Conservation (phyloP, 1,140 invertebrate species). For the Bombus superbus region DNA sequence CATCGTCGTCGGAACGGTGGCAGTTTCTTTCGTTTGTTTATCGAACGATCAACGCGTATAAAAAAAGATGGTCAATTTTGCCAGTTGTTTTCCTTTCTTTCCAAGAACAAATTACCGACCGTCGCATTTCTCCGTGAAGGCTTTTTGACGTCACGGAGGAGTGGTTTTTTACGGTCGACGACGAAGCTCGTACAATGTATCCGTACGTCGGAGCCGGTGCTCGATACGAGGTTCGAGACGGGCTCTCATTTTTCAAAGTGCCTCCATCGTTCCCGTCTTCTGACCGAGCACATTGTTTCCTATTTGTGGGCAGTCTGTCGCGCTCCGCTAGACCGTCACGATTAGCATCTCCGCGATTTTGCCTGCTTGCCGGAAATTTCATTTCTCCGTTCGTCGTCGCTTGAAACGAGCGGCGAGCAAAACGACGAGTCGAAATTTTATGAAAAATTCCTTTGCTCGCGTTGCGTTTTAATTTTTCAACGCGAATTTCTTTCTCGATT, state of each 20-base stretch:
- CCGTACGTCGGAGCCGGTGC: too few species aligned
- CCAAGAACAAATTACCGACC: background rate
- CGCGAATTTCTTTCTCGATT: background rate
- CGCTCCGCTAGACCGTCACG: background rate
- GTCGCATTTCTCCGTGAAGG: background rate
- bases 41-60: accelerated
- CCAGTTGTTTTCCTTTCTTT: too few species aligned
- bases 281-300: background rate
- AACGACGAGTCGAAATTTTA: slow-evolving; percentile 1
- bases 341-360: slow-evolving; percentile 1
- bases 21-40: too few species aligned
- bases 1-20: too few species aligned
- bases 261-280: slow-evolving; percentile 12
- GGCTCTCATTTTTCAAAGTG: slow-evolving; percentile 43
- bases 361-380: slow-evolving; percentile 8
- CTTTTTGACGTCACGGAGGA: background rate
- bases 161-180: too few species aligned
- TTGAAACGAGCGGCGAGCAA: background rate
- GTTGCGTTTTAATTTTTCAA: background rate
- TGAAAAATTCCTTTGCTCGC: background rate
- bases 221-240: slow-evolving; percentile 22
- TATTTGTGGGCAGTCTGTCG: slow-evolving; percentile 7
- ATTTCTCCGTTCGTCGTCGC: background rate
- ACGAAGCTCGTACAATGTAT: background rate
- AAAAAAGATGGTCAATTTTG: too few species aligned